Percentiles rank a stretch among this genome's conserved stretches.
phyloP scores from a whole-genome alignment of 2,888 invertebrate species.

The Drosophila kanekoi region DNA sequence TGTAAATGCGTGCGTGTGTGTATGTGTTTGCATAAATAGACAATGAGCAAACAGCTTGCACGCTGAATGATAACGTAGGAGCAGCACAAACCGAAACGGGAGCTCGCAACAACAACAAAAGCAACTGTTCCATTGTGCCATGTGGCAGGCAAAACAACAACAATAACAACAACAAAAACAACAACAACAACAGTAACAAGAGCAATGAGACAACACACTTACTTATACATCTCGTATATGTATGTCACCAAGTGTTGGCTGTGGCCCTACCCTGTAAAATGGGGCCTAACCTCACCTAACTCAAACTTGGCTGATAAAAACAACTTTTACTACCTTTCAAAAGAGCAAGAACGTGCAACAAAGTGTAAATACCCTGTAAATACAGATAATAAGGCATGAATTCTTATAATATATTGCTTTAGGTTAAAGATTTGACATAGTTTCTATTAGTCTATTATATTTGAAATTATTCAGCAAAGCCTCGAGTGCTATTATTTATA shows the following conservation, averaged over 20 bases:
- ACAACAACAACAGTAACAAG: constrained; percentile 42
- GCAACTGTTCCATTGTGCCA: constrained; percentile 60
- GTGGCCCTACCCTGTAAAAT: constrained; percentile 22
- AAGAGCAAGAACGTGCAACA: not conserved
- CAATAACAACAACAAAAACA: constrained; percentile 46
- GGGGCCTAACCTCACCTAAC: constrained; percentile 14
- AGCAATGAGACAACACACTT: constrained; percentile 40
- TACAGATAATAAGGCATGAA: not conserved
- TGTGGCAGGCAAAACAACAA: constrained; percentile 70
- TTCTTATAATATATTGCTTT: not conserved
- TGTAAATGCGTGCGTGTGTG: constrained; percentile 38
- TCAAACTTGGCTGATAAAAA: constrained; percentile 17
- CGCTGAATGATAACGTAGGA: constrained; percentile 77
- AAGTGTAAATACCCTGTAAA: constrained; percentile 27
- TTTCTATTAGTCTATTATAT: too few relatives aligned
- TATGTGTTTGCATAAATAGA: constrained; percentile 79
- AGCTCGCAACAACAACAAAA: constrained; percentile 37
- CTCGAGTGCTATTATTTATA: too few relatives aligned
- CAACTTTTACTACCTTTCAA: constrained; percentile 22
- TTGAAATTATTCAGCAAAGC: too few relatives aligned
- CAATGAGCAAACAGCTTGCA: constrained; percentile 81
- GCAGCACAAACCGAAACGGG: constrained; percentile 51
- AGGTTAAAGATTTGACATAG: not conserved
- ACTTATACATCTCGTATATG: constrained; percentile 41
- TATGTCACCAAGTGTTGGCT: constrained; percentile 62